Evolutionary conservation across 2,797 vertebrate species (phyloP).

Genomic region (Poecile montanus): DNA sequence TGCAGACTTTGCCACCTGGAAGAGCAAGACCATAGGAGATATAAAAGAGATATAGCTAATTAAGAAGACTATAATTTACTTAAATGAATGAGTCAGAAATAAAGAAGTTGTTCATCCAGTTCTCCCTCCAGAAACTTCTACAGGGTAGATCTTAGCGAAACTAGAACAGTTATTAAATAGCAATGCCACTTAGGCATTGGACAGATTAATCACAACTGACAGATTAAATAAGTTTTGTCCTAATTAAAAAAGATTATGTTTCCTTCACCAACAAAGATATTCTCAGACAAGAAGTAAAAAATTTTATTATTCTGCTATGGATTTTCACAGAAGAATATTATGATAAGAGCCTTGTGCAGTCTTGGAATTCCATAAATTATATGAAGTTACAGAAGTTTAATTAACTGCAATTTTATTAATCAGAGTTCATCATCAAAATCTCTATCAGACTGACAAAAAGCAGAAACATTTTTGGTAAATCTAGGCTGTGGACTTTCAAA

Average conservation of each 20-base stretch:
- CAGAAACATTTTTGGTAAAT: background rate
- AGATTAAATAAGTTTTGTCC: background rate
- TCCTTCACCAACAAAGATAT: background rate
- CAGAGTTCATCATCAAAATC: background rate
- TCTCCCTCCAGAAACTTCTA: background rate
- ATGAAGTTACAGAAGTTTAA: background rate
- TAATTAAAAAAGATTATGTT: constrained; percentile 12
- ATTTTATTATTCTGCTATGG: background rate
- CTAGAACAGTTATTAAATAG: background rate
- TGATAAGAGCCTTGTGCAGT: background rate
- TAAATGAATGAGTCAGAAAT: background rate
- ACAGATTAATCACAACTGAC: background rate
- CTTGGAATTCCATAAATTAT: background rate
- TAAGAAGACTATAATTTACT: background rate
- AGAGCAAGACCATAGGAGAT: background rate
- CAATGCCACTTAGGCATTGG: background rate
- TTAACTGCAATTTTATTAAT: background rate
- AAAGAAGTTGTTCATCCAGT: background rate
- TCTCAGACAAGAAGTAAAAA: background rate
- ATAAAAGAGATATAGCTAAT: background rate
- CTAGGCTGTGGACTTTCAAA: background rate
- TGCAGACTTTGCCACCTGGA: background rate
- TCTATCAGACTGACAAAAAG: background rate
- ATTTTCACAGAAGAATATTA: background rate
- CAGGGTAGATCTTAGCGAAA: background rate